These are phyloP conservation scores for Crambe crambe DNA, from an alignment of 37 sponge, comb jelly and placozoan genomes.

Conservation along the genomic window DNA sequence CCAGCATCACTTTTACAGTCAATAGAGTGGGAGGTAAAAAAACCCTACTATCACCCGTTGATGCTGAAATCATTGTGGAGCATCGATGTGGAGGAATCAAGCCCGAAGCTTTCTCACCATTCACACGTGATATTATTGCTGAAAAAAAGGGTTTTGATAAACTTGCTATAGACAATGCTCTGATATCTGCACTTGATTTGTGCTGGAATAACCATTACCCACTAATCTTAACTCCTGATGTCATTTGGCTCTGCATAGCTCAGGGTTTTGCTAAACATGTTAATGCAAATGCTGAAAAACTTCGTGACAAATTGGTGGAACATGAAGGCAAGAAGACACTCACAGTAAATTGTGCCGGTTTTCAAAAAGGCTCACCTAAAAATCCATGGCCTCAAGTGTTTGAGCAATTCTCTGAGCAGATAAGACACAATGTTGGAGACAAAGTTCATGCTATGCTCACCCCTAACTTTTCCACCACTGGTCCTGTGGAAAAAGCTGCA, in stretches of 20 bases:
- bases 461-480: slow-evolving; percentile 70
- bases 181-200: not conserved
- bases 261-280: slow-evolving; percentile 53
- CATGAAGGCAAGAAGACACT: slow-evolving; percentile 52
- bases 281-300: slow-evolving; percentile 57
- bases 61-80: not conserved
- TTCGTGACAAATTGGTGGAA: slow-evolving; percentile 55
- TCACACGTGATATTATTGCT: not conserved
- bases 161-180: slow-evolving; percentile 5
- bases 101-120: slow-evolving; percentile 10
- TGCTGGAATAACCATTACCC: slow-evolving; percentile 41
- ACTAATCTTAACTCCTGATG: slow-evolving; percentile 52
- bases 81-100: slow-evolving; percentile 25
- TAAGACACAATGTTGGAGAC: too few species aligned
- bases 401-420: too few species aligned
- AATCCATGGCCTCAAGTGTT: slow-evolving; percentile 72
- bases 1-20: slow-evolving; percentile 39
- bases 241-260: slow-evolving; percentile 58
- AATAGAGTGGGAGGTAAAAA: not conserved
- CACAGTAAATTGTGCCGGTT: slow-evolving; percentile 22
- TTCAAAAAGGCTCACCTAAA: slow-evolving; percentile 42
- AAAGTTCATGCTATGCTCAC: too few species aligned
- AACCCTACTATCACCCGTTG: not conserved
- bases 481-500: slow-evolving; percentile 53
- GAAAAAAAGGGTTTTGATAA: not conserved